Evolutionary conservation across 2,797 vertebrate genomes (phyloP).

Genomic region (Paramormyrops hopkinsi): DNA sequence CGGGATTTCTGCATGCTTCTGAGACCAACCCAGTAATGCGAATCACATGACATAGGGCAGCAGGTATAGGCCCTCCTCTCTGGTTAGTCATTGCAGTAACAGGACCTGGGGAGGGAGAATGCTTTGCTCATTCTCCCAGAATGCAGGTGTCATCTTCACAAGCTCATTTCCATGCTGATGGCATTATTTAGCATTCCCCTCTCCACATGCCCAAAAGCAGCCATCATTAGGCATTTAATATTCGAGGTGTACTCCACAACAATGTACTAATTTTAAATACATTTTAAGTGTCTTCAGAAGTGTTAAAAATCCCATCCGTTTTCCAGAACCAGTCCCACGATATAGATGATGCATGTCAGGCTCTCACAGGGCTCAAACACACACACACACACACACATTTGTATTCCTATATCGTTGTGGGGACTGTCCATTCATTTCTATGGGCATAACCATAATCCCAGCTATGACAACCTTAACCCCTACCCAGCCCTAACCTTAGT

Average conservation of each 20-base stretch:
- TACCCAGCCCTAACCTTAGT: not conserved
- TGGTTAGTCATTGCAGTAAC: not conserved
- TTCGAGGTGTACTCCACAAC: not conserved
- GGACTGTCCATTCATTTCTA: not conserved
- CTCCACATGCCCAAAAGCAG: not conserved
- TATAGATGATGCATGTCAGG: not conserved
- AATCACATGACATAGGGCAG: conserved; percentile 2
- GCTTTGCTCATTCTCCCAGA: not conserved
- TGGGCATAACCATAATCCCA: not conserved
- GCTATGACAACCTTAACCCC: not conserved
- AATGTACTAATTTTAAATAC: not conserved
- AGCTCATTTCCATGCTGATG: not conserved
- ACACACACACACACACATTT: not conserved
- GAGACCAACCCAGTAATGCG: not conserved
- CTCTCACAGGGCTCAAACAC: not conserved
- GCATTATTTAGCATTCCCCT: not conserved
- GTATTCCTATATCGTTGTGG: not conserved
- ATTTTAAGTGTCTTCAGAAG: not conserved
- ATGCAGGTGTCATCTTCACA: not conserved
- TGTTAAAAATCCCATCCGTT: not conserved
- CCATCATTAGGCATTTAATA: not conserved
- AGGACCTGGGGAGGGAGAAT: not conserved
- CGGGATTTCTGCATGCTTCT: not conserved
- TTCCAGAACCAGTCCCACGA: not conserved
- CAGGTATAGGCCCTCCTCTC: not conserved